phyloP scores from a whole-genome alignment of 2,113 vertebrate genomes.

The Pao palembangensis region DNA sequence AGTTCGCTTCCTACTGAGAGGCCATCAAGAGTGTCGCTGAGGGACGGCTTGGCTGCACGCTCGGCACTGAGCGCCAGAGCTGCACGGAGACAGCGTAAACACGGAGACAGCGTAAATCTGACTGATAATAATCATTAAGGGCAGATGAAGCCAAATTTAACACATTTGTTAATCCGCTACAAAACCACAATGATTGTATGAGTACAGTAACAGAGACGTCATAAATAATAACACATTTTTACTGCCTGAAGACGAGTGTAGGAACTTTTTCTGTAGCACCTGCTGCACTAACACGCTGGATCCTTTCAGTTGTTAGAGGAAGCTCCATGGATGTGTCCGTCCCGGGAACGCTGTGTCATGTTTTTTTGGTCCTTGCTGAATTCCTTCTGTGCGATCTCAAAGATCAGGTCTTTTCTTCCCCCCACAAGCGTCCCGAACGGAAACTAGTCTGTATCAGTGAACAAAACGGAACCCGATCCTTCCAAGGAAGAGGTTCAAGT shows the following conservation, averaged over 20 bases:
- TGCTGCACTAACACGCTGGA: too few relatives aligned
- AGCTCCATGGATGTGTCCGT: too few relatives aligned
- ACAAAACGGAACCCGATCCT: slow-evolving; percentile 8
- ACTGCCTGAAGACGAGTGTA: too few relatives aligned
- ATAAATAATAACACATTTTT: too few relatives aligned
- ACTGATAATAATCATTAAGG: too few relatives aligned
- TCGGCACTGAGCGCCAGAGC: slow-evolving; percentile 13
- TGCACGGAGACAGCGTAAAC: slow-evolving; percentile 11
- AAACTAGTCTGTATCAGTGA: neutral
- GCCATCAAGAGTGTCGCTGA: slow-evolving; percentile 23
- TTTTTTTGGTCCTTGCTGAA: neutral
- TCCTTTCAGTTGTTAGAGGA: too few relatives aligned
- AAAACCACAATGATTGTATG: too few relatives aligned
- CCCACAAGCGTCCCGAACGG: neutral
- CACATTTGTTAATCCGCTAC: too few relatives aligned
- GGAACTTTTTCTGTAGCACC: too few relatives aligned
- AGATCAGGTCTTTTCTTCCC: neutral
- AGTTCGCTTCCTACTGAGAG: slow-evolving; percentile 34
- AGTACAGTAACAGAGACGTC: too few relatives aligned
- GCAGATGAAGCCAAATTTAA: too few relatives aligned
- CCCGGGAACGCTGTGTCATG: neutral
- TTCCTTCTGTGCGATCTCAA: neutral
- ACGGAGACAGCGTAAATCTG: too few relatives aligned
- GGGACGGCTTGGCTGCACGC: slow-evolving; percentile 7
- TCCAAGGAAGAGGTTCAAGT: slow-evolving; percentile 11